A percentile compares a stretch with the other conserved stretches of the same genome.
These are phyloP conservation scores for Maconellicoccus hirsutus DNA, from an alignment of 1,140 invertebrate species.

Conservation along the genomic window DNA sequence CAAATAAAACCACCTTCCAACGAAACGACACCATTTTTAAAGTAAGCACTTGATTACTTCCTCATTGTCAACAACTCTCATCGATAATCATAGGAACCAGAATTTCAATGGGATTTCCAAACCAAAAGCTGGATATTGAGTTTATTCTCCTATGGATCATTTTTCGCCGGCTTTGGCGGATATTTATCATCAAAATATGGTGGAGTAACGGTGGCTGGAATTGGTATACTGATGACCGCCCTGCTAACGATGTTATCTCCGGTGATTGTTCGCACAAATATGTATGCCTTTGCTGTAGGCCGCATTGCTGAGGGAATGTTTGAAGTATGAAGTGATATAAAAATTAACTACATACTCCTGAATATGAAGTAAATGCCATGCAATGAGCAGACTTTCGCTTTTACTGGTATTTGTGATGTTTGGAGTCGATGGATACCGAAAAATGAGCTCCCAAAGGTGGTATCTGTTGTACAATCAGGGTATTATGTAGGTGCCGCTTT, in stretches of 20 bases:
- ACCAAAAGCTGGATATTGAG: constrained; percentile 69
- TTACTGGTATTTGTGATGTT: background rate
- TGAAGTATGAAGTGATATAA: constrained; percentile 58
- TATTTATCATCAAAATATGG: constrained; percentile 55
- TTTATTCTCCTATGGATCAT: constrained; percentile 77
- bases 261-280: constrained; percentile 53
- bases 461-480: background rate
- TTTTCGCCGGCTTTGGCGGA: constrained; percentile 58
- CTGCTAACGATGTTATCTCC: constrained; percentile 74
- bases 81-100: constrained; percentile 25
- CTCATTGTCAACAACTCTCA: background rate
- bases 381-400: background rate
- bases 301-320: constrained; percentile 80
- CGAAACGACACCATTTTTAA: background rate
- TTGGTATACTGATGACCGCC: constrained; percentile 66
- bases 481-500: background rate
- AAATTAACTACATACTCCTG: too few species aligned
- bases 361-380: too few species aligned
- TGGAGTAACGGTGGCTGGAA: constrained; percentile 58
- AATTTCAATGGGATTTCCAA: constrained; percentile 54
- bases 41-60: too few species aligned
- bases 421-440: background rate
- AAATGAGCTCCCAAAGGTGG: background rate
- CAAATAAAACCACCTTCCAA: background rate
- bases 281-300: constrained; percentile 55